Evolutionary conservation across 1,140 invertebrate genomes (phyloP).

Genomic region (Bicyclus anynana): DNA sequence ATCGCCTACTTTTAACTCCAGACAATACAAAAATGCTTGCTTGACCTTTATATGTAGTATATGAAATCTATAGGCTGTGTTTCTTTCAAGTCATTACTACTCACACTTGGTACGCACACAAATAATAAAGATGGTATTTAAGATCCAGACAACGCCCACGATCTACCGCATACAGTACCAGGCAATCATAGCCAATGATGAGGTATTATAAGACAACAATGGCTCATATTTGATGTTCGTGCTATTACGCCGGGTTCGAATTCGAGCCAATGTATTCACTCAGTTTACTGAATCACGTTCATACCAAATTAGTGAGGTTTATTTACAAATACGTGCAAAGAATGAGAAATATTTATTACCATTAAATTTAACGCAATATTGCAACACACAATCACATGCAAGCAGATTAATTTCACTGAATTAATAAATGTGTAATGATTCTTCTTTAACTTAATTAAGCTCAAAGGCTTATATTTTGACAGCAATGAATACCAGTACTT

Average conservation of each 20-base stretch:
- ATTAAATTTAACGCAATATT: neutral
- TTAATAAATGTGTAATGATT: too few species aligned
- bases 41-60: too few species aligned
- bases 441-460: too few species aligned
- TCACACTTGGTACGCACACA: too few species aligned
- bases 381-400: too few species aligned
- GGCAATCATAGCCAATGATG: conserved; percentile 9
- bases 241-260: neutral
- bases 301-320: neutral
- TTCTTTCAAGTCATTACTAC: too few species aligned
- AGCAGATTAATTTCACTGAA: too few species aligned
- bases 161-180: conserved; percentile 12
- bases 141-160: conserved; percentile 6
- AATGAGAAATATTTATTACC: neutral
- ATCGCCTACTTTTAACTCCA: too few species aligned
- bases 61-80: too few species aligned
- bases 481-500: too few species aligned
- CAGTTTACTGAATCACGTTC: neutral
- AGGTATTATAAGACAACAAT: conserved; percentile 16
- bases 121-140: neutral
- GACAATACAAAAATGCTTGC: too few species aligned
- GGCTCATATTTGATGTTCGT: conserved; percentile 1
- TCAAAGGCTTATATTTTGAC: too few species aligned
- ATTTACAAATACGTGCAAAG: conserved; percentile 1
- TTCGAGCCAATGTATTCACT: neutral